A percentile compares a stretch with the other conserved stretches of the same genome.
phyloP scores from a whole-genome alignment of 2,113 vertebrate genomes.

The Polypterus bichir region DNA sequence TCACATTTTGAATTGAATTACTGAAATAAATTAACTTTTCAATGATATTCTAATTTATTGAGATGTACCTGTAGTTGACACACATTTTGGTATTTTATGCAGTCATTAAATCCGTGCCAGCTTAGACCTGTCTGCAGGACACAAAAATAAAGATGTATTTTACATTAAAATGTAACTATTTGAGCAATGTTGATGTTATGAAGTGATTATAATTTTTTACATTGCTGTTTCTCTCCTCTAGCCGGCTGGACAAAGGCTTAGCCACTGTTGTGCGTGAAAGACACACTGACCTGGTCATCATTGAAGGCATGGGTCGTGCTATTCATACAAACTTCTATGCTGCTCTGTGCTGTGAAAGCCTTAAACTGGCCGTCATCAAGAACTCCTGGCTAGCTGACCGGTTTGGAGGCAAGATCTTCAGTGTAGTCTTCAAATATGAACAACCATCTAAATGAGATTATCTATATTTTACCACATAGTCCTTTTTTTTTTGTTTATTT shows the following conservation, averaged over 20 bases:
- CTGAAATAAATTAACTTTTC: too few species aligned
- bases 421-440: slow-evolving; percentile 96
- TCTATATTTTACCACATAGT: too few species aligned
- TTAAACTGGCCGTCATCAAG: slow-evolving; percentile 93
- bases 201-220: not conserved
- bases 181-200: too few species aligned
- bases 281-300: slow-evolving; percentile 79
- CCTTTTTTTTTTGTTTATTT: too few species aligned
- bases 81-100: too few species aligned
- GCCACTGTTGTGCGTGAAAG: slow-evolving; percentile 71
- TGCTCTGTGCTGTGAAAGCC: slow-evolving; percentile 75
- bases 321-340: slow-evolving; percentile 95
- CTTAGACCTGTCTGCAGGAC: too few species aligned
- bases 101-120: too few species aligned
- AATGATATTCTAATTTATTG: too few species aligned
- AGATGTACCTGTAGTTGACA: too few species aligned
- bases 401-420: slow-evolving; percentile 87
- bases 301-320: slow-evolving; percentile 94
- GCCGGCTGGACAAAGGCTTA: slow-evolving; percentile 84
- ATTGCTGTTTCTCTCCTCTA: slow-evolving; percentile 23
- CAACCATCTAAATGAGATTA: slow-evolving; percentile 47
- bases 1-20: too few species aligned
- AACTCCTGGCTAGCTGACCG: slow-evolving; percentile 95
- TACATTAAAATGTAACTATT: too few species aligned
- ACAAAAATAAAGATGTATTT: too few species aligned